These are phyloP conservation scores for Xylota sylvarum DNA, from an alignment of 2,888 invertebrate genomes.

Conservation along the genomic window DNA sequence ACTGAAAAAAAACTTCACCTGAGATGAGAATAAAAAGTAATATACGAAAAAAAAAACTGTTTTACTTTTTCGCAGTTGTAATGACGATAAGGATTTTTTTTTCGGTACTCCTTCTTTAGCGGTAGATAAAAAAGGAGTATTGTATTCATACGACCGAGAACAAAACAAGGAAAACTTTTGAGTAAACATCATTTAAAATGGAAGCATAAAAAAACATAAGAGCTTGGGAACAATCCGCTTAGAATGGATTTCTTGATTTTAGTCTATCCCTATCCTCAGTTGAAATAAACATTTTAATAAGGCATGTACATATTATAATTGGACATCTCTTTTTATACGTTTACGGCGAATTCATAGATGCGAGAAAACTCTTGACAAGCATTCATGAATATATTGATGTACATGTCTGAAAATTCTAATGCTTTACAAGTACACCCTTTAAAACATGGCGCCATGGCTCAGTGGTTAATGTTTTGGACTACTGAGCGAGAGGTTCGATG, in stretches of 20 bases:
- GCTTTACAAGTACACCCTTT: no score
- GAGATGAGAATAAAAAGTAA: neutral
- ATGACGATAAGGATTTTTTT: neutral
- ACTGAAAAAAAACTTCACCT: neutral
- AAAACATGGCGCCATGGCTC: no score
- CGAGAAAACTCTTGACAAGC: no score
- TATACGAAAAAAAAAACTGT: neutral
- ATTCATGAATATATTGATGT: no score
- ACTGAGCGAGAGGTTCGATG: no score
- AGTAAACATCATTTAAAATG: neutral
- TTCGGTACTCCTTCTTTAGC: neutral
- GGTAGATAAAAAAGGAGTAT: neutral
- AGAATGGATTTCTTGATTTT: neutral
- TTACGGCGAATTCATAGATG: no score
- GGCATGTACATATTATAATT: neutral
- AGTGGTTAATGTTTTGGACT: no score
- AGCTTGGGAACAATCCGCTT: neutral
- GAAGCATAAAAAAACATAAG: neutral
- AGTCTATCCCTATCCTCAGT: neutral
- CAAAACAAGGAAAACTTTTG: neutral
- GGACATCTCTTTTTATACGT: neutral
- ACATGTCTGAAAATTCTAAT: no score
- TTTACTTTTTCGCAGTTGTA: neutral
- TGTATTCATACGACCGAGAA: neutral
- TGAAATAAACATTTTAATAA: neutral